phyloP scores from a whole-genome alignment of 2,797 vertebrate species.

The Bovichtus diacanthus region DNA sequence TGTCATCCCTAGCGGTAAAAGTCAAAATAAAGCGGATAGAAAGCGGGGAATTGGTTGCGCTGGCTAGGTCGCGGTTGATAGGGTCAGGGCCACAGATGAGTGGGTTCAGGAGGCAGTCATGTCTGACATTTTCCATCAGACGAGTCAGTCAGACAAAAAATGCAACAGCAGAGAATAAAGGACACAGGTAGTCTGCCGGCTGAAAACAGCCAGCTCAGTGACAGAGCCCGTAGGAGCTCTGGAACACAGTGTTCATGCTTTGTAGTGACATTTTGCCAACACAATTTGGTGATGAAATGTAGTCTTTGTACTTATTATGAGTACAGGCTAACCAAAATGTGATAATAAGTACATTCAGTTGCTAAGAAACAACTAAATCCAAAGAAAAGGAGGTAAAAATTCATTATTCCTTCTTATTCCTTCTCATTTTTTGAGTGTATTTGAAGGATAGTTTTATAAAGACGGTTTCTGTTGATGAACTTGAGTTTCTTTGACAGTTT shows the following conservation, averaged over 20 bases:
- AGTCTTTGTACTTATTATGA: not conserved
- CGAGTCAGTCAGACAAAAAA: constrained; percentile 44
- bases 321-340: not conserved
- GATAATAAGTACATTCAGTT: constrained; percentile 2
- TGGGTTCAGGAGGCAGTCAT: constrained; percentile 60
- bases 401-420: not conserved
- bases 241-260: not conserved
- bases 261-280: constrained; percentile 7
- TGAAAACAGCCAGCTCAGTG: not conserved
- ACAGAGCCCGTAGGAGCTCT: constrained; percentile 1
- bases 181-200: constrained; percentile 32
- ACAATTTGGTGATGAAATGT: not conserved
- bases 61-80: constrained; percentile 43
- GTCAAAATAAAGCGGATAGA: constrained; percentile 56
- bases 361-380: not conserved
- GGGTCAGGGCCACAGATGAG: constrained; percentile 69
- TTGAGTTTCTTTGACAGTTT: no score
- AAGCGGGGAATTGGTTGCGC: constrained; percentile 43
- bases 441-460: not conserved
- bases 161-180: constrained; percentile 45
- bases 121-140: constrained; percentile 69
- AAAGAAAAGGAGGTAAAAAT: not conserved
- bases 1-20: constrained; percentile 3
- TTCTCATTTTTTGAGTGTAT: not conserved
- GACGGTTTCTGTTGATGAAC: not conserved